Conservation (phyloP, 2,113 vertebrate species). For the Anolis carolinensis region DNA sequence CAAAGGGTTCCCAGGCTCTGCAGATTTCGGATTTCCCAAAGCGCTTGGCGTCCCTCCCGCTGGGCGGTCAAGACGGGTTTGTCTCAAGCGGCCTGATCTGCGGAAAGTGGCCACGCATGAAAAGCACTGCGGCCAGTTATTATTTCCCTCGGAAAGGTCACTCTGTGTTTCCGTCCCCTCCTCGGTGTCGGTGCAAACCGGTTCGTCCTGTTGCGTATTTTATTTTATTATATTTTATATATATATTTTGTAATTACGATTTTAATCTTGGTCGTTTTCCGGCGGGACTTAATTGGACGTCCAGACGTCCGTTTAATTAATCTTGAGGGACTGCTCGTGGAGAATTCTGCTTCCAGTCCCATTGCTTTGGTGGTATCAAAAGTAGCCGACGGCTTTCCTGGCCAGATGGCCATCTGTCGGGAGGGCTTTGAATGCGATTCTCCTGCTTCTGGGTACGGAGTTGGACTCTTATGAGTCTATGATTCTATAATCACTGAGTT, state of each 20-base stretch:
- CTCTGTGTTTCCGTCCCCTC: rapidly evolving
- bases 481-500: too few relatives aligned
- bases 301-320: too few relatives aligned
- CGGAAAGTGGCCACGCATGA: too few relatives aligned
- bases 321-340: too few relatives aligned
- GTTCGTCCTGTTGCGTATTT: constrained; percentile 27
- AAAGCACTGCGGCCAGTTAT: neutral
- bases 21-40: neutral
- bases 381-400: too few relatives aligned
- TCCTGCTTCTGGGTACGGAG: too few relatives aligned
- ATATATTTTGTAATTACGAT: neutral
- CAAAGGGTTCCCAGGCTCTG: too few relatives aligned
- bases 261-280: neutral
- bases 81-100: neutral
- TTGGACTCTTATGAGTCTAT: too few relatives aligned
- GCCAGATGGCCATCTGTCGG: too few relatives aligned
- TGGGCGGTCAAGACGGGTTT: neutral
- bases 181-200: constrained; percentile 34
- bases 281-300: neutral
- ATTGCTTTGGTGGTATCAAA: too few relatives aligned
- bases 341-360: too few relatives aligned
- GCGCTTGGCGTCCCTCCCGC: neutral
- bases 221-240: neutral
- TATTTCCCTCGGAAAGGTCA: neutral
- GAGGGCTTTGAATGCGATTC: too few relatives aligned